Evolutionary conservation across 2,888 invertebrate species (phyloP), one percentile per base, ranked within the genome.

Genomic region (Folsomia manolachei): DNA sequence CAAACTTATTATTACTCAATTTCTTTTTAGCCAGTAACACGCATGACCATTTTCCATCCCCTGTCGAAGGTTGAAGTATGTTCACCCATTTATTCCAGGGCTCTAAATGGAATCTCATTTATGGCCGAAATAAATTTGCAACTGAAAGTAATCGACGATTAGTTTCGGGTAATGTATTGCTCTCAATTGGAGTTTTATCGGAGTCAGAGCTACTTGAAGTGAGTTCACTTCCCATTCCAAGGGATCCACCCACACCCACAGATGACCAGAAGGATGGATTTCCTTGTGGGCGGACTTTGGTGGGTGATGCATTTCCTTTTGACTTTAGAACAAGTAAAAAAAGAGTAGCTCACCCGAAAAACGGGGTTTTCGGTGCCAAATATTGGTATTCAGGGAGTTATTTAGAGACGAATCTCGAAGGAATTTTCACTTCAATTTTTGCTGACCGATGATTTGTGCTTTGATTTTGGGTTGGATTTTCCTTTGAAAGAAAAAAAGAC

Each of bases 351-450:
- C n/a, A n/a, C n/a, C n/a, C n/a, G n/a, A n/a, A n/a, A n/a, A n/a
- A n/a, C 7, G 60, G 21, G 9, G 21, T 21, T 9, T 60, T n/a
- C 7, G 26, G 64, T 64, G 27, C 64, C 39, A 65, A n/a, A 39
- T 77, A 77, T 75, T 77, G 77, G 75, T 77, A 75, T 77, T 75
- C 77, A 75, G 75, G 71, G 71, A 77, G 77, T 77, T 77, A 75
- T 77, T 77, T 75, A 77, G 75, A 64, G 53, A 62, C 64, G 66
- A 72, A 71, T 68, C 71, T 66, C 69, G 63, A 69, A 67, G 66
- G 73, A 70, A 70, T 77, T 73, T 74, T 70, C 75, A 71, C 71
- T 63, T 51, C 73, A 74, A 72, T 77, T 78, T 78, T 77, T 71
- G 75, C 76, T 74, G 73, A 76, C 74, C 76, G 74, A 74, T 76